These are phyloP conservation scores for Camponotus fellah DNA, from an alignment of 2,888 invertebrate species.

Conservation along the genomic window DNA sequence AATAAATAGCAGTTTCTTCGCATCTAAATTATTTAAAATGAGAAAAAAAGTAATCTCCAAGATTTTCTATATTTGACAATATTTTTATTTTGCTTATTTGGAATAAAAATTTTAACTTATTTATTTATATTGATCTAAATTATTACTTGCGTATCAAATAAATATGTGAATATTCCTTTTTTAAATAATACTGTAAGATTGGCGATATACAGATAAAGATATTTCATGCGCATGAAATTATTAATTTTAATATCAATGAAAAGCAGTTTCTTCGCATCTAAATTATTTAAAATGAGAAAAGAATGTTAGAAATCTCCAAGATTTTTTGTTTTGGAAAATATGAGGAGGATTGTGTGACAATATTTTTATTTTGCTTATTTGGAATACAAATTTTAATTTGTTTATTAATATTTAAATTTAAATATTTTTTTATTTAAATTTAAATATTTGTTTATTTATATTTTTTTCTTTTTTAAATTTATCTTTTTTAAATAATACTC, in stretches of 20 bases:
- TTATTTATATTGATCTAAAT: background rate
- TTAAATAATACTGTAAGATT: background rate
- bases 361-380: background rate
- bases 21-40: no score
- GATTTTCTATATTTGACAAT: no score
- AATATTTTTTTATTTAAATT: no score
- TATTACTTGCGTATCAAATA: background rate
- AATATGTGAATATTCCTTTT: background rate
- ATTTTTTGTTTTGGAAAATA: background rate
- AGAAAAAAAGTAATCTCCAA: no score
- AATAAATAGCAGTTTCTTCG: no score
- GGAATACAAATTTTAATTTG: background rate
- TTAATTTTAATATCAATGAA: no score
- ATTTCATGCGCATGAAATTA: no score
- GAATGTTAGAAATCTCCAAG: background rate
- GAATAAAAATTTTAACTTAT: background rate
- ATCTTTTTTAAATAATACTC: background rate
- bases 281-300: conserved; percentile 39
- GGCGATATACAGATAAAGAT: no score
- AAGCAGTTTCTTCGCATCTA: conserved; percentile 87
- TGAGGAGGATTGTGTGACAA: background rate
- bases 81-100: no score
- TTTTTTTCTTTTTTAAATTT: no score
- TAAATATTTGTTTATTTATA: no score
- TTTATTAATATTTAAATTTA: background rate